phyloP scores from a whole-genome alignment of 2,797 vertebrate species.

The Eulemur mongoz region DNA sequence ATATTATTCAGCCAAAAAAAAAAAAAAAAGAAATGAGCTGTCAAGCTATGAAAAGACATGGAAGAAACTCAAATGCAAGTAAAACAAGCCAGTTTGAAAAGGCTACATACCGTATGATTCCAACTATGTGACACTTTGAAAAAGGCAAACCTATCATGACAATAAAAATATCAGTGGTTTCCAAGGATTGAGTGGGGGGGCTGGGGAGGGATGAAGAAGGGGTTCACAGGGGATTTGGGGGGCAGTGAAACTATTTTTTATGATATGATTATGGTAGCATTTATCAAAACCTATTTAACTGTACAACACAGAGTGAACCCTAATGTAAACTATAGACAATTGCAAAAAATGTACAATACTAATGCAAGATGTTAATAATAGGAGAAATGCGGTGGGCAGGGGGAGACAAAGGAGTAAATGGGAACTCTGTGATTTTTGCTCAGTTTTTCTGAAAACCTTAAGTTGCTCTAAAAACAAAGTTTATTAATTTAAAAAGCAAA shows the following conservation, averaged over 20 bases:
- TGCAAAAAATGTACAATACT: background rate
- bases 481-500: background rate
- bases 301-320: background rate
- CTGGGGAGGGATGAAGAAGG: background rate
- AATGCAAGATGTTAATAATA: background rate
- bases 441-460: background rate
- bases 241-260: background rate
- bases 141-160: background rate
- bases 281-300: background rate
- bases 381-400: background rate
- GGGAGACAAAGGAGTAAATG: background rate
- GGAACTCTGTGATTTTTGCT: background rate
- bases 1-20: background rate
- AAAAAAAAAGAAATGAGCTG: background rate
- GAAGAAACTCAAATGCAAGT: background rate
- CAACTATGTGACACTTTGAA: background rate
- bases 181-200: background rate
- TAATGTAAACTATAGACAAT: background rate
- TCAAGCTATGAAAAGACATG: background rate
- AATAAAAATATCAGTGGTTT: background rate
- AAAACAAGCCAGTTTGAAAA: constrained; percentile 17
- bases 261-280: background rate
- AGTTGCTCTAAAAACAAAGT: background rate
- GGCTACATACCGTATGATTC: background rate
- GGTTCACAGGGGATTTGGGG: background rate